Base-by-base conservation (phyloP, 1,140 invertebrate species). In the Bilobella aurantiaca region DNA sequence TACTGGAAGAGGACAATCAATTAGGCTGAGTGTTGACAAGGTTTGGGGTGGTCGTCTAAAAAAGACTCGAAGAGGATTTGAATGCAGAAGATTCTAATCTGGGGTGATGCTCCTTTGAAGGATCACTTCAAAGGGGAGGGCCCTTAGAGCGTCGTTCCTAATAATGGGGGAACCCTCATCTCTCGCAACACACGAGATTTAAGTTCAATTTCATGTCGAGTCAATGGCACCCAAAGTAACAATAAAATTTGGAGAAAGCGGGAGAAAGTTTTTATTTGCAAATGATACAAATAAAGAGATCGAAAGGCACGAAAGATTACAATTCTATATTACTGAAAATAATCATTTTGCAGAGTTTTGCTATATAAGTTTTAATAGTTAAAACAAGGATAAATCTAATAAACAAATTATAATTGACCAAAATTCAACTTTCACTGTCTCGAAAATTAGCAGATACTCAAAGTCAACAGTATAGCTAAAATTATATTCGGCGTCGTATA, bases 21-120 rank as follows among this genome's bases (percentile, higher is more conserved):
- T 65, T 65, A 65, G 57, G 42, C 25, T 8, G 30, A 58, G 57
- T 65, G 49, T 65, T 57, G 29, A 62, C 30, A 59, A 23, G 31
- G 49, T 32, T 23, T 8, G 23, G 63, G 63, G 63, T 65, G 63
- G 63, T 65, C 63, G 29, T 23, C 62, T 12, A 12, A n/a, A 42
- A 14, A 21, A 61, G 21, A 21, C 18, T 16, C 27, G 25, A 3
- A 21, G 1, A 21, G 18, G 21, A 2, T 1, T 30, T 21, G 30
- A 62, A 62, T 47, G 46, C 31, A 29, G 61, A 42, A 42, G 58
- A 59, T 30, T 59, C 58, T 59, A 59, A 32, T 42, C 37, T 42
- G 37, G 8, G 37, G 37, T n/a, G 37, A 42, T n/a, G 8, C 37
- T 42, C 37, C 8, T 42, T 42, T 42, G 37, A 42, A 42, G 37